A percentile compares a stretch with the other conserved stretches of the same genome.
Conservation (phyloP, 2,113 vertebrate genomes). For the Catharus fuscescens region DNA sequence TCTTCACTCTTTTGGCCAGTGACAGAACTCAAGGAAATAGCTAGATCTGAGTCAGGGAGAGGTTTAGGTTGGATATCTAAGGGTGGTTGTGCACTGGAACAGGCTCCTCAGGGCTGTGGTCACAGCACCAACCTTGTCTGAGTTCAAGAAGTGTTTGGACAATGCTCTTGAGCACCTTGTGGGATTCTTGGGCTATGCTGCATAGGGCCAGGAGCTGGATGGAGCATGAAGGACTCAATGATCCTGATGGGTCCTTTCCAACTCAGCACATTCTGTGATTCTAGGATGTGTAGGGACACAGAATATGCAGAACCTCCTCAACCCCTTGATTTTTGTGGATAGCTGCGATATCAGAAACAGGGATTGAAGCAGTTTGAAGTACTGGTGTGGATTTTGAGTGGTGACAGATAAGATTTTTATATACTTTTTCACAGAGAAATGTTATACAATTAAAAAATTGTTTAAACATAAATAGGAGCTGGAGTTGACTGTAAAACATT, state of each 20-base stretch:
- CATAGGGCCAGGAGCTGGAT: not conserved
- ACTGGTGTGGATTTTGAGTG: not conserved
- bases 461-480: not conserved
- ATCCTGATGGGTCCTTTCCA: not conserved
- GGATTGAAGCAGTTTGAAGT: not conserved
- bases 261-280: not conserved
- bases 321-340: not conserved
- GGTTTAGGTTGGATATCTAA: not conserved
- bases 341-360: not conserved
- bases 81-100: not conserved
- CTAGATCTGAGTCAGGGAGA: not conserved
- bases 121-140: not conserved
- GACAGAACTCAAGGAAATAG: not conserved
- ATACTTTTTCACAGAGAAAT: not conserved
- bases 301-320: not conserved
- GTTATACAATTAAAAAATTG: not conserved
- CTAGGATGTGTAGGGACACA: not conserved
- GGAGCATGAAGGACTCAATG: not conserved
- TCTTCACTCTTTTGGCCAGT: not conserved
- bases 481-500: not conserved
- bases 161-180: accelerated
- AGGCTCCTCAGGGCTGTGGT: not conserved
- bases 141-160: not conserved
- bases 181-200: not conserved
- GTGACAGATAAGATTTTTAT: not conserved